Conservation (phyloP, 2,888 invertebrate species). For the Physocephala rufipes region DNA sequence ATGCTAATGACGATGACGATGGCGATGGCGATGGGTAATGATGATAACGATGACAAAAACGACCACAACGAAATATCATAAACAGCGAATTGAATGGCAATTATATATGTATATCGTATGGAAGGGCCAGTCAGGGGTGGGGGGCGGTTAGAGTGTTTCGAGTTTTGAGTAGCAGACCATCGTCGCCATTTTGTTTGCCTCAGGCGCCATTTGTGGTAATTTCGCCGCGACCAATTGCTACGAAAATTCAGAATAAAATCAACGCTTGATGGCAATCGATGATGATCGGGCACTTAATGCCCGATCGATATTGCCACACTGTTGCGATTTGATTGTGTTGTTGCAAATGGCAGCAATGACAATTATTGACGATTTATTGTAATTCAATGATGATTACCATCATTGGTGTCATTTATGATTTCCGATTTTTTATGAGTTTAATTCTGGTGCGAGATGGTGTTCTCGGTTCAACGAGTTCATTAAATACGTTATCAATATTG, state of each 20-base stretch:
- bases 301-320: background rate
- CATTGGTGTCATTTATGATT: background rate
- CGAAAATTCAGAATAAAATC: slow-evolving; percentile 26
- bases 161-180: background rate
- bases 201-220: slow-evolving; percentile 7
- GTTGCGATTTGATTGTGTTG: slow-evolving; percentile 19
- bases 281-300: background rate
- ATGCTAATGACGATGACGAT: background rate
- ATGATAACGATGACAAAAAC: slow-evolving; percentile 4
- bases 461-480: background rate
- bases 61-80: background rate
- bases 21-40: no score
- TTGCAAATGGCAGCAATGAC: background rate
- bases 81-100: slow-evolving; percentile 11
- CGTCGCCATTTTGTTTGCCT: slow-evolving; percentile 24
- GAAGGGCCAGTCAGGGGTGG: background rate
- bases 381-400: slow-evolving; percentile 1
- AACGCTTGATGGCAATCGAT: slow-evolving; percentile 29
- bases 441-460: background rate
- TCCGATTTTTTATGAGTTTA: background rate
- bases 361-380: slow-evolving; percentile 10
- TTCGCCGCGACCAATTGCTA: slow-evolving; percentile 31
- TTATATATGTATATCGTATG: slow-evolving; percentile 1
- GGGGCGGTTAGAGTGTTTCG: background rate
- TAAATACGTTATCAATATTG: background rate